A percentile compares a stretch with the other conserved stretches of the same genome.
These are phyloP conservation scores for Apoda limacodes DNA, from an alignment of 2,888 invertebrate species.

Conservation along the genomic window DNA sequence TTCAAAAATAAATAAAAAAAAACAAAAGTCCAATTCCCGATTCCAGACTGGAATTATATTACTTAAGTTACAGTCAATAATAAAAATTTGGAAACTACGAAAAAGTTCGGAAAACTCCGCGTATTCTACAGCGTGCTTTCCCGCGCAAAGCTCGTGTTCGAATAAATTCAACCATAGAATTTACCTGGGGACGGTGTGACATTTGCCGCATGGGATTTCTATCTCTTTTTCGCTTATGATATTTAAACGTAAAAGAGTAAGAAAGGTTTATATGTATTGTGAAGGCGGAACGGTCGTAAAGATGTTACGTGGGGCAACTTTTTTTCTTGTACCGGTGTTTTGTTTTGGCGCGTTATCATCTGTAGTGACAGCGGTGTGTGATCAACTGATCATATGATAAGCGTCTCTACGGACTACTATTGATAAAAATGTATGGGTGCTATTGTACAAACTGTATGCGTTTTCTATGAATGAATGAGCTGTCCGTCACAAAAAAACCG, in stretches of 20 bases:
- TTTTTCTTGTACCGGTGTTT: constrained; percentile 39
- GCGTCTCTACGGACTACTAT: too few species aligned
- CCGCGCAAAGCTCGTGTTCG: constrained; percentile 61
- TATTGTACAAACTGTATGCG: too few species aligned
- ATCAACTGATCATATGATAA: constrained; percentile 40
- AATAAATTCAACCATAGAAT: constrained; percentile 46
- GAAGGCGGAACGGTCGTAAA: constrained; percentile 47
- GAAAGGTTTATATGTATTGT: constrained; percentile 33
- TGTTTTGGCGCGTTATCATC: constrained; percentile 59
- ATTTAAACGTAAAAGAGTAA: constrained; percentile 19
- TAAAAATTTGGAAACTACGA: constrained; percentile 2
- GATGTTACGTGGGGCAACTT: constrained; percentile 32
- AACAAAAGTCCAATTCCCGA: constrained; percentile 1
- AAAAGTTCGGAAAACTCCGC: constrained; percentile 31
- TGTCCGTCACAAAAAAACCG: too few species aligned
- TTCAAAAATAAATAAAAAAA: constrained; percentile 20
- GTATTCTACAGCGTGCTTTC: constrained; percentile 48
- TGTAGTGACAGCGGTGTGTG: too few species aligned
- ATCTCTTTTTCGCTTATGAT: constrained; percentile 28
- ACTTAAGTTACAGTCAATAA: not conserved
- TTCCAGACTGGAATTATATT: constrained; percentile 19
- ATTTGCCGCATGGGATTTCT: constrained; percentile 36
- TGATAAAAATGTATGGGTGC: too few species aligned
- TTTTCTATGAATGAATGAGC: too few species aligned
- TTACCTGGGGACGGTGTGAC: constrained; percentile 55